Base-by-base conservation (phyloP, 2,888 invertebrate genomes). In the Hemaris fuciformis region DNA sequence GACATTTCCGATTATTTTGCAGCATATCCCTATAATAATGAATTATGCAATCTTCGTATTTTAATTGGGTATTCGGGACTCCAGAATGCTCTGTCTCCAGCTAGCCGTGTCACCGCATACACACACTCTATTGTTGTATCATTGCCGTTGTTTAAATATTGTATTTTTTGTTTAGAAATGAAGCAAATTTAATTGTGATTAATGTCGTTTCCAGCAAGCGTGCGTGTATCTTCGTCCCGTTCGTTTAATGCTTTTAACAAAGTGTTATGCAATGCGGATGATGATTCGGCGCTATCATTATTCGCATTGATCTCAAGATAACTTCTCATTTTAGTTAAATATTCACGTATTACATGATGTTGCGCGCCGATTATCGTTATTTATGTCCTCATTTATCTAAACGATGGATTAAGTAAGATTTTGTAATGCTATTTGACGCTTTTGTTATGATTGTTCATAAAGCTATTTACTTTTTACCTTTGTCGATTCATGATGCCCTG, bases 301-400 rank as follows among this genome's bases (percentile, higher is more conserved):
- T 38, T 22, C 22, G n/a, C 18, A 31, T 20, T 58, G 41, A 42
- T 18, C 15, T n/a, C 6, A 23, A 41, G 41, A 41, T 41, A 42
- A 53, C 27, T 53, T 18, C 18, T 27, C 27, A 23, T 58, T 25
- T 38, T 22, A 18, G 58, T 25, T 57, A 57, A 57, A 38, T 42
- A 58, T 58, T 15, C 58, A 27, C 18, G 41, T 58, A 42, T 58
- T 58, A 58, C 58, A 41, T 58, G 58, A 58, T 18, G 7, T 22
- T 42, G 25, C 23, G 57, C 23, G 20, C 58, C 23, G 18, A 31
- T 53, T 53, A 53, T 58, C 15, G 38, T 58, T 25, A 42, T 25
- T 31, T 18, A 31, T 53, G 31, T 53, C 31, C 53, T 53, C 53
- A 18, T 53, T 53, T 53, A 53, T 53, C 31, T 53, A 27, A 27